Conservation (phyloP, 2,888 invertebrate genomes). For the Nycteola revayana region DNA sequence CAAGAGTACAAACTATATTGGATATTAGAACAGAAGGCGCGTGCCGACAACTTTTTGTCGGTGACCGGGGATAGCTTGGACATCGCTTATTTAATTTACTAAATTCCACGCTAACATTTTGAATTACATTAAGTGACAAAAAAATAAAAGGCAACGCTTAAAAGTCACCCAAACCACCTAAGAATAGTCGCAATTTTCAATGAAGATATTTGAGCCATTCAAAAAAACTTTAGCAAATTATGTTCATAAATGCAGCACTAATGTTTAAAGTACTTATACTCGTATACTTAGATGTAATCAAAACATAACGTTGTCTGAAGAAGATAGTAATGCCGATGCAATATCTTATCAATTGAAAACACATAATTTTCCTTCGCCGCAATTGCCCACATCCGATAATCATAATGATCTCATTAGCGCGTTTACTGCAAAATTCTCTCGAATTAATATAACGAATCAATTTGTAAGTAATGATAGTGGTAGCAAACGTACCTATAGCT, state of each 20-base stretch:
- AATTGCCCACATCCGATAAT: too few relatives aligned
- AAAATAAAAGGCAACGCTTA: slow-evolving; percentile 7
- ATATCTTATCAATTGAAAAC: too few relatives aligned
- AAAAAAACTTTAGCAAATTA: too few relatives aligned
- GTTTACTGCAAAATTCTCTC: neutral
- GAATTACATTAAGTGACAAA: slow-evolving; percentile 4
- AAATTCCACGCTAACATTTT: slow-evolving; percentile 35
- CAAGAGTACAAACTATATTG: slow-evolving; percentile 74
- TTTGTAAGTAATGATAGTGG: slow-evolving; percentile 27
- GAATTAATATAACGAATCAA: slow-evolving; percentile 21
- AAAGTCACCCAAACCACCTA: neutral
- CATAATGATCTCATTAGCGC: slow-evolving; percentile 13
- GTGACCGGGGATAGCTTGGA: slow-evolving; percentile 37
- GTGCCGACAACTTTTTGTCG: slow-evolving; percentile 65
- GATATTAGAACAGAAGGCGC: slow-evolving; percentile 77
- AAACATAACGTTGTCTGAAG: too few relatives aligned
- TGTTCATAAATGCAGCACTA: too few relatives aligned
- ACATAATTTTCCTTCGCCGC: too few relatives aligned
- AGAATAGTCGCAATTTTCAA: too few relatives aligned
- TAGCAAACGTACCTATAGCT: slow-evolving; percentile 20
- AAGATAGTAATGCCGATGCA: too few relatives aligned
- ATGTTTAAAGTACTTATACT: too few relatives aligned
- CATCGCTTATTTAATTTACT: slow-evolving; percentile 56
- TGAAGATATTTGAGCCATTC: too few relatives aligned
- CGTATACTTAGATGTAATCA: too few relatives aligned